phyloP scores from a whole-genome alignment of 2,113 vertebrate species.

The Phrynosoma platyrhinos region DNA sequence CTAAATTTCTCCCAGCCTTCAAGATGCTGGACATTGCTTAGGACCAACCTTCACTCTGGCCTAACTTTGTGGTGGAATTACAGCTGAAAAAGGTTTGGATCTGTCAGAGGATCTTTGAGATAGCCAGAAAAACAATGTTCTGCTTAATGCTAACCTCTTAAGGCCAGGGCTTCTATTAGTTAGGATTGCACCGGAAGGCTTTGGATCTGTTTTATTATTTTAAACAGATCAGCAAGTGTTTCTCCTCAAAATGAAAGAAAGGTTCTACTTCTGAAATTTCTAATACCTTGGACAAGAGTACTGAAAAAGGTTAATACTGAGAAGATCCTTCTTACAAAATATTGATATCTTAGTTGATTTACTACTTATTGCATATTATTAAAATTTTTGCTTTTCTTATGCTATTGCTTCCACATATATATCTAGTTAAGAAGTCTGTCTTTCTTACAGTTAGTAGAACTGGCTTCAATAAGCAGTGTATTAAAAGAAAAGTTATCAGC shows the following conservation, averaged over 20 bases:
- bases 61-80: no score
- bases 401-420: slow-evolving; percentile 39
- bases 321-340: not conserved
- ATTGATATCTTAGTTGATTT: slow-evolving; percentile 42
- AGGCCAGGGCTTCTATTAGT: no score
- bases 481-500: slow-evolving; percentile 16
- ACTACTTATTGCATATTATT: slow-evolving; percentile 51
- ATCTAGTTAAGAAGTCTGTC: not conserved
- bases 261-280: not conserved
- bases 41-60: no score
- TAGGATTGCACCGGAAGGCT: not conserved
- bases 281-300: slow-evolving; percentile 12
- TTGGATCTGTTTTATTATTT: not conserved
- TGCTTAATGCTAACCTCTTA: no score
- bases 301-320: slow-evolving; percentile 46
- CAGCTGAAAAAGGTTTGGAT: no score
- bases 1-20: no score
- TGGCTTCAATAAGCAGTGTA: slow-evolving; percentile 51
- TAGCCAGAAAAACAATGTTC: no score
- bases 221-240: slow-evolving; percentile 29
- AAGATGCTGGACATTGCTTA: no score
- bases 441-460: slow-evolving; percentile 15
- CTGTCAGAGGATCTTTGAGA: no score
- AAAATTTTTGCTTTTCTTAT: slow-evolving; percentile 58
- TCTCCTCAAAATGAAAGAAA: slow-evolving; percentile 18